Evolutionary conservation across 2,113 vertebrate genomes (phyloP), one percentile per base, ranked within the genome.

Genomic region (Gallinago jamesoni): DNA sequence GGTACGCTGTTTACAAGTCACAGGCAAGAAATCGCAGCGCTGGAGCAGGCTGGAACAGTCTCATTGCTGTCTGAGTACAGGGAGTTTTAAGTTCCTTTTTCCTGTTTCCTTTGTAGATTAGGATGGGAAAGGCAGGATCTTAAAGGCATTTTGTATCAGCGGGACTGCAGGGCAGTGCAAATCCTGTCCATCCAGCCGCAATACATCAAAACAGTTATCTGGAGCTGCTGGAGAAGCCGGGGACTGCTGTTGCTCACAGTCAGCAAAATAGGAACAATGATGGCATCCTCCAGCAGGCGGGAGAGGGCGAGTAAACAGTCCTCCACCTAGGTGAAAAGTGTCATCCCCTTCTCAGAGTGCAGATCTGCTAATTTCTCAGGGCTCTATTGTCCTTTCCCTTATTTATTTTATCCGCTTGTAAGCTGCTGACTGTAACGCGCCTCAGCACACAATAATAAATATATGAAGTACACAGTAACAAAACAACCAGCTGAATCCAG

Each of bases 31-130:
- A 94, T 84, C 73, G 75, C 89, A 96, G 96, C 70, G n/a, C 70
- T 92, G 92, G 95, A 37, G 95, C 96, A 69, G 92, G 93, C 97
- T 97, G 96, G 90, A 97, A 96, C 97, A 97, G 97, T 96, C 96
- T 98, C 98, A 97, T 97, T 98, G 97, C 98, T 97, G 97, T 98
- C 97, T 98, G 98, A 98, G 97, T 97, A 97, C 98, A 97, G 98
- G 98, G 98, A 99, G 98, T 98, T 98, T 98, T 97, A 98, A 98
- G 98, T 99, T 99, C 98, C 98, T 98, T 99, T 98, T 99, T 99
- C 98, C 98, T 99, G 98, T 99, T 98, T 99, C 98, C 98, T 98
- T 98, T 98, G 98, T 98, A 98, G 98, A 98, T 98, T 98, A 98
- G 98, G 98, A 99, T 98, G 98, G 98, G 98, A 98, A 98, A 98